phyloP scores from a whole-genome alignment of 2,888 invertebrate genomes.

The Cheilosia vulpina region DNA sequence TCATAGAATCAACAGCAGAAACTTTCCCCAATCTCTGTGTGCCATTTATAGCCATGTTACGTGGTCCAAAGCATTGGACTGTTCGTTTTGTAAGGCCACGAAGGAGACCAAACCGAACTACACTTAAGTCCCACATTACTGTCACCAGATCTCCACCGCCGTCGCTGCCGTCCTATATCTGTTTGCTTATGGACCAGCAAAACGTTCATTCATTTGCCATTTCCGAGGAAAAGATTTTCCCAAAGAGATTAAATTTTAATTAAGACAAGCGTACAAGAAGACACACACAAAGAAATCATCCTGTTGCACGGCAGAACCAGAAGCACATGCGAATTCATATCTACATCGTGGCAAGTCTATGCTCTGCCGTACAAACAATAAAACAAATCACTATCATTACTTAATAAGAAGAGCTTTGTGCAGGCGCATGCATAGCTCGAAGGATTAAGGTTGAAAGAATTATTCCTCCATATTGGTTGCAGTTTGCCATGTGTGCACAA shows the following conservation, averaged over 20 bases:
- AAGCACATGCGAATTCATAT: neutral
- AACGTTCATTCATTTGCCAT: slow-evolving; percentile 65
- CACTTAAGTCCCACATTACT: slow-evolving; percentile 8
- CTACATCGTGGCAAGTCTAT: neutral
- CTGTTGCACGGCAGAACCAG: slow-evolving; percentile 19
- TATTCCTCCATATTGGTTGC: neutral
- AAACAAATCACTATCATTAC: slow-evolving; percentile 43
- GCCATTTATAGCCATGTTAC: slow-evolving; percentile 53
- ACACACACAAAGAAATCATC: slow-evolving; percentile 10
- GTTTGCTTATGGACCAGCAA: slow-evolving; percentile 36
- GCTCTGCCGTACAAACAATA: neutral
- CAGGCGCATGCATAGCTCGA: slow-evolving; percentile 11
- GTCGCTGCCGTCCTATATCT: neutral
- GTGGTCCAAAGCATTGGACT: slow-evolving; percentile 16
- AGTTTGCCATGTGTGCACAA: neutral
- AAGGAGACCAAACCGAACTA: slow-evolving; percentile 34
- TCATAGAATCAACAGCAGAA: slow-evolving; percentile 31
- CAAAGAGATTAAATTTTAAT: slow-evolving; percentile 76
- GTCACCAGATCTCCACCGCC: neutral
- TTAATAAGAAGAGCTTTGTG: slow-evolving; percentile 20
- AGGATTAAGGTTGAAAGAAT: slow-evolving; percentile 16
- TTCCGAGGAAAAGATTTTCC: slow-evolving; percentile 65
- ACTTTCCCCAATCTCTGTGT: slow-evolving; percentile 44
- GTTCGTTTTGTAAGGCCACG: slow-evolving; percentile 34
- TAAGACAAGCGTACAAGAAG: slow-evolving; percentile 71